These are phyloP conservation scores for Ivindomyrus marchei DNA, from an alignment of 2,113 vertebrate species.

Conservation along the genomic window DNA sequence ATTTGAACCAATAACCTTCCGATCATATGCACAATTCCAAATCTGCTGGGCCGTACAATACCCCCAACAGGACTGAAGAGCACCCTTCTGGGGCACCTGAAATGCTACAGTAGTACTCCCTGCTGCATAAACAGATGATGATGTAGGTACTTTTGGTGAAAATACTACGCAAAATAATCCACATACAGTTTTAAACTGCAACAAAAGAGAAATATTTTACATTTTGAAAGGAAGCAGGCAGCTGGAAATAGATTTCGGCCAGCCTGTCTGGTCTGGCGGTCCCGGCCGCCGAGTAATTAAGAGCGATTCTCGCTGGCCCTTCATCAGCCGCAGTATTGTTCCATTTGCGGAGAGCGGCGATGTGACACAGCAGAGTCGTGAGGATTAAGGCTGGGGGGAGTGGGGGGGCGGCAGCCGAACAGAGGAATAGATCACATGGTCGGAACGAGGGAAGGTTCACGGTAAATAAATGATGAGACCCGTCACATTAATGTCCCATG, in stretches of 20 bases:
- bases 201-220: not conserved
- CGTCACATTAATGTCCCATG: slow-evolving; percentile 3
- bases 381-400: not conserved
- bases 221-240: not conserved
- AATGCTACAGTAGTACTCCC: not conserved
- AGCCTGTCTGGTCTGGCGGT: not conserved
- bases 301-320: not conserved
- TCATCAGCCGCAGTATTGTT: not conserved
- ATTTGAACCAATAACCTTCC: not conserved
- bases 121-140: not conserved
- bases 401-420: not conserved
- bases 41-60: not conserved
- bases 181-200: not conserved
- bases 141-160: not conserved
- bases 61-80: not conserved
- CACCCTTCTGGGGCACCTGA: not conserved
- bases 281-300: not conserved
- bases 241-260: not conserved
- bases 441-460: not conserved
- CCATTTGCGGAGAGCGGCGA: not conserved
- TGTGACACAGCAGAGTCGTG: not conserved
- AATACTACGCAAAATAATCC: not conserved
- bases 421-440: not conserved
- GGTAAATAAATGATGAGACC: not conserved
- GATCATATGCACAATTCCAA: not conserved